Percentiles rank a stretch among this genome's conserved stretches.
phyloP scores from a whole-genome alignment of 2,797 vertebrate species.

The Acrossocheilus wenchowensis region DNA sequence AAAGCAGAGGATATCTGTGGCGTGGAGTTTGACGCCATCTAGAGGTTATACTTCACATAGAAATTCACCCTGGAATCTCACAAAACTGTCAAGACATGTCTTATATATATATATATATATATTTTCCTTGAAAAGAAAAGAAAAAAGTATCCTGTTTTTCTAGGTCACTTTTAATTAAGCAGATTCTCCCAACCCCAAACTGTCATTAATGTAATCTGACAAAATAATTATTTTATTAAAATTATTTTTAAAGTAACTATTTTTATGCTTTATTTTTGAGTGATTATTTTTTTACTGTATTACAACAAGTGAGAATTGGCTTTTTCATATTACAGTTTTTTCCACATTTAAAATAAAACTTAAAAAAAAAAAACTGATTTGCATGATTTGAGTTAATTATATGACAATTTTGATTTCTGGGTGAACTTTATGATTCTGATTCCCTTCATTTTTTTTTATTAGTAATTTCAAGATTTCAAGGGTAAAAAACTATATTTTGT shows the following conservation, averaged over 20 bases:
- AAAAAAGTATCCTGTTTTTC: not conserved
- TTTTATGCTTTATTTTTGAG: not conserved
- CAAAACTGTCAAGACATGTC: not conserved
- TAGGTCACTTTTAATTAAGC: not conserved
- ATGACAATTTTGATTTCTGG: not conserved
- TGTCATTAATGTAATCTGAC: not conserved
- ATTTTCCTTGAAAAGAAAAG: not conserved
- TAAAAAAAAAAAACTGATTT: not conserved
- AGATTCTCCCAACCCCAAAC: not conserved
- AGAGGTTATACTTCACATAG: constrained; percentile 63
- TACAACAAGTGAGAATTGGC: no score
- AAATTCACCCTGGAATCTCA: not conserved
- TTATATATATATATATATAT: not conserved
- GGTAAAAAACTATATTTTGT: not conserved
- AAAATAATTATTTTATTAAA: not conserved
- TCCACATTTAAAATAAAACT: not conserved
- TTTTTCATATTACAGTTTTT: not conserved
- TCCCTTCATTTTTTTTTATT: not conserved
- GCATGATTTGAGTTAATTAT: not conserved
- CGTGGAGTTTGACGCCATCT: constrained; percentile 76
- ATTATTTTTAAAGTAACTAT: not conserved
- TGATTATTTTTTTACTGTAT: not conserved
- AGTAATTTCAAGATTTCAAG: not conserved
- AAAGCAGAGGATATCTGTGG: constrained; percentile 38
- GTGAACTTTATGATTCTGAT: not conserved